A percentile compares a stretch with the other conserved stretches of the same genome.
phyloP scores from a whole-genome alignment of 1,140 invertebrate genomes.

The Drosophila kikkawai region DNA sequence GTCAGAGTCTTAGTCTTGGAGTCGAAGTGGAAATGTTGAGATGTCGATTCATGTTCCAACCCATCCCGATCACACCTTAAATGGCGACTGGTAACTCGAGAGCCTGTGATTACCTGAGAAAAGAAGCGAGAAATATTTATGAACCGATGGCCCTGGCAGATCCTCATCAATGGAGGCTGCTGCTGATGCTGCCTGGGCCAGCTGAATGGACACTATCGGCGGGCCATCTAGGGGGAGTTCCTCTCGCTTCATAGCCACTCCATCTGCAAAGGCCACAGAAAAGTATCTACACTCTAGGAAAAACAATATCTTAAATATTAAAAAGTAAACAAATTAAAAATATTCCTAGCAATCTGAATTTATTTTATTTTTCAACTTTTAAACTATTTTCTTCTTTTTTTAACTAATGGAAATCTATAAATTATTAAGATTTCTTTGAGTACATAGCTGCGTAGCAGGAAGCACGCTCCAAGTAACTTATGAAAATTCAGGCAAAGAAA shows the following conservation, averaged over 20 bases:
- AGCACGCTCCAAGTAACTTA: conserved; percentile 73
- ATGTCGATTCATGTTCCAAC: conserved; percentile 53
- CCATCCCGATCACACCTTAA: conserved; percentile 74
- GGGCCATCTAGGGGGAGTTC: conserved; percentile 57
- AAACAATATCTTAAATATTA: background rate
- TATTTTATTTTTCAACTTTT: background rate
- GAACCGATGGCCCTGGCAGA: conserved; percentile 67
- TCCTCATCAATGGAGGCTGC: conserved; percentile 67
- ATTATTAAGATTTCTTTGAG: conserved; percentile 15
- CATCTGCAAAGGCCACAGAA: conserved; percentile 37
- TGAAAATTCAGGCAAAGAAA: conserved; percentile 52
- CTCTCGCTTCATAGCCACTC: conserved; percentile 26
- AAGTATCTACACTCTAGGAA: conserved; percentile 14
- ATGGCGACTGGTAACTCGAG: conserved; percentile 73
- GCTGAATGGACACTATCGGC: conserved; percentile 40
- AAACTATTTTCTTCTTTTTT: background rate
- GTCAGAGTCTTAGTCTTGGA: background rate
- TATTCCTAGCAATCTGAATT: no score
- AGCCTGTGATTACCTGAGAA: conserved; percentile 76
- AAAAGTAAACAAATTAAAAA: no score
- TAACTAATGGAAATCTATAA: background rate
- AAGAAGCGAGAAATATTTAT: conserved; percentile 78
- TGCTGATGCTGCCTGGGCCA: conserved; percentile 19
- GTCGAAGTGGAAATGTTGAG: conserved; percentile 20
- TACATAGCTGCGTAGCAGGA: conserved; percentile 64